Percentiles rank a stretch among this genome's conserved stretches.
phyloP scores from a whole-genome alignment of 2,113 vertebrate species.

The Anhinga rufa region DNA sequence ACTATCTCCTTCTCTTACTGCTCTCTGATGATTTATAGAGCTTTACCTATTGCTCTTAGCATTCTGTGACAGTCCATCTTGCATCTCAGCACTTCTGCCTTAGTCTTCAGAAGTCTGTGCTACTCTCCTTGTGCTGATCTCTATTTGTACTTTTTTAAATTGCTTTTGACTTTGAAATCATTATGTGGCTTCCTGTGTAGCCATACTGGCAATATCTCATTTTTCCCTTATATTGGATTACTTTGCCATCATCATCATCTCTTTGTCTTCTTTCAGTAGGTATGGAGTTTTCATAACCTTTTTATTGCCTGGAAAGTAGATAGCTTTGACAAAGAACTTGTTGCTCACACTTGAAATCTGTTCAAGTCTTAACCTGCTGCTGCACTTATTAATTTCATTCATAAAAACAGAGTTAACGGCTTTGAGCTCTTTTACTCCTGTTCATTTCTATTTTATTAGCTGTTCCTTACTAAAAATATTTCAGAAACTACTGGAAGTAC shows the following conservation, averaged over 20 bases:
- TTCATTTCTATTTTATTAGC: neutral
- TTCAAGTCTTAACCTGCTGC: neutral
- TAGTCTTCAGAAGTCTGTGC: neutral
- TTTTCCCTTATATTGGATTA: neutral
- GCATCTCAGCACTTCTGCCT: neutral
- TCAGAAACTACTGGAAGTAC: neutral
- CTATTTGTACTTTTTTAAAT: neutral
- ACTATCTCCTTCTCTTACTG: neutral
- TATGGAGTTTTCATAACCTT: neutral
- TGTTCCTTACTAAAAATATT: neutral
- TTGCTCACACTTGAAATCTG: neutral
- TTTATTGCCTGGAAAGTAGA: neutral
- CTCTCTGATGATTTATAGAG: neutral
- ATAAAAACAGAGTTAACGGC: neutral
- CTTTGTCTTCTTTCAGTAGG: neutral
- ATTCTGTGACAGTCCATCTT: neutral
- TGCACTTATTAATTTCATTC: neutral
- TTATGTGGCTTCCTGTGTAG: neutral
- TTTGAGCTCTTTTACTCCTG: neutral
- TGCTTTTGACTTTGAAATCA: neutral
- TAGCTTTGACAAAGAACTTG: neutral
- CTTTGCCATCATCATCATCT: neutral
- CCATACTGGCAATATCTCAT: neutral
- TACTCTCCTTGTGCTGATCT: neutral
- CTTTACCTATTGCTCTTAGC: neutral